phyloP scores from a whole-genome alignment of 2,797 vertebrate genomes.

The Sparus aurata region DNA sequence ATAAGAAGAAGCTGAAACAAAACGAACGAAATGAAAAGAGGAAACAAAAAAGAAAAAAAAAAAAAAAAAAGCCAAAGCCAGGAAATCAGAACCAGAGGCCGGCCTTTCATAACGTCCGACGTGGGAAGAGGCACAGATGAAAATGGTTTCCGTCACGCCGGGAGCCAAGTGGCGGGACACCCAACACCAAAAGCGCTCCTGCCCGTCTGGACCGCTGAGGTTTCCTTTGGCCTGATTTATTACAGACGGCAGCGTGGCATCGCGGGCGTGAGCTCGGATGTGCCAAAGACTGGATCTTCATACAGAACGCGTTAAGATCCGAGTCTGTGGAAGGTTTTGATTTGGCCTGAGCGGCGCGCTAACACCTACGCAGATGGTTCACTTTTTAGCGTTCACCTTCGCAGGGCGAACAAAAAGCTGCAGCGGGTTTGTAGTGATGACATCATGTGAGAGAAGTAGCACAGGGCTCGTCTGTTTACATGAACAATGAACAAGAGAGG shows the following conservation, averaged over 20 bases:
- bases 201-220: slow-evolving; percentile 5
- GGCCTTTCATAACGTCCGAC: slow-evolving; percentile 24
- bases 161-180: slow-evolving; percentile 31
- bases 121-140: slow-evolving; percentile 45
- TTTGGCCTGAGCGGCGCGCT: no score
- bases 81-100: slow-evolving; percentile 61
- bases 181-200: slow-evolving; percentile 11
- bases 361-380: neutral
- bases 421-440: neutral
- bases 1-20: slow-evolving; percentile 20
- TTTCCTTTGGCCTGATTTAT: slow-evolving; percentile 24
- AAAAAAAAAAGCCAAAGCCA: neutral
- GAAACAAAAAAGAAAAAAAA: slow-evolving; percentile 2
- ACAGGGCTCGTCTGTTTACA: neutral
- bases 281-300: neutral
- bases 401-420: no score
- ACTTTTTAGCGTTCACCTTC: neutral
- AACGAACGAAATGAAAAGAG: slow-evolving; percentile 21
- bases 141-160: slow-evolving; percentile 46
- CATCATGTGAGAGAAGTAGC: no score
- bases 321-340: neutral
- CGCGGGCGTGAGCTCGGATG: neutral
- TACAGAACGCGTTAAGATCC: neutral
- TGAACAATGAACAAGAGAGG: neutral
- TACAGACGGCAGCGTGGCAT: slow-evolving; percentile 16